These are phyloP conservation scores for Aplidium turbinatum DNA, from an alignment of 23 tunicate genomes.

Conservation along the genomic window DNA sequence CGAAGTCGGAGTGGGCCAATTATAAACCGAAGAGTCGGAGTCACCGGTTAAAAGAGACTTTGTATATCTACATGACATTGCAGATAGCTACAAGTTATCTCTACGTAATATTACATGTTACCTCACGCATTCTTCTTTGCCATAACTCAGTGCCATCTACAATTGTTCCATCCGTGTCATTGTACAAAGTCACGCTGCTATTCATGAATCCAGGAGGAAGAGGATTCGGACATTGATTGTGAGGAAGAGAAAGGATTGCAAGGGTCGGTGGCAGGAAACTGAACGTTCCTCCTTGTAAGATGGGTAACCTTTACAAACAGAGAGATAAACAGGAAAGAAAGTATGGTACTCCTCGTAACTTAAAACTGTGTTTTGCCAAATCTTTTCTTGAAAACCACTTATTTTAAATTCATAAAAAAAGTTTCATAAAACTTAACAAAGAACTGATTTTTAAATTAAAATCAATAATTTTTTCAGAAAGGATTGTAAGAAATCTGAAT, in stretches of 20 bases:
- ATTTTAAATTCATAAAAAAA: no score
- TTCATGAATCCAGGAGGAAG: conserved; percentile 40
- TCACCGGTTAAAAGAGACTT: no score
- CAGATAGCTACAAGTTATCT: background rate
- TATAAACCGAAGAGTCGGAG: no score
- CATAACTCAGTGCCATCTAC: conserved; percentile 66
- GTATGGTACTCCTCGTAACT: background rate
- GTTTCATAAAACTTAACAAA: no score
- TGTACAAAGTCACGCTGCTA: conserved; percentile 31
- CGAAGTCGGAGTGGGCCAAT: no score
- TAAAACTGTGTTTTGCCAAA: no score
- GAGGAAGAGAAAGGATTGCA: conserved; percentile 66
- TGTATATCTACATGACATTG: no score
- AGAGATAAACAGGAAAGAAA: background rate
- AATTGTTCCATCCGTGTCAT: conserved; percentile 67
- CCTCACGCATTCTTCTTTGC: conserved; percentile 83
- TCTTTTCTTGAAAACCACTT: no score
- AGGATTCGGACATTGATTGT: conserved; percentile 60
- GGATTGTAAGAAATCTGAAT: background rate
- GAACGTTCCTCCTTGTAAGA: conserved; percentile 75
- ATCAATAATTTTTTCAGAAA: background rate
- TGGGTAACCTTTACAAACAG: conserved; percentile 90
- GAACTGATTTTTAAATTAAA: no score
- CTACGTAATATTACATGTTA: background rate
- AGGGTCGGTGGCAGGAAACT: conserved; percentile 61